Evolutionary conservation across 1,140 invertebrate genomes (phyloP).

Genomic region (Oedothorax gibbosus): DNA sequence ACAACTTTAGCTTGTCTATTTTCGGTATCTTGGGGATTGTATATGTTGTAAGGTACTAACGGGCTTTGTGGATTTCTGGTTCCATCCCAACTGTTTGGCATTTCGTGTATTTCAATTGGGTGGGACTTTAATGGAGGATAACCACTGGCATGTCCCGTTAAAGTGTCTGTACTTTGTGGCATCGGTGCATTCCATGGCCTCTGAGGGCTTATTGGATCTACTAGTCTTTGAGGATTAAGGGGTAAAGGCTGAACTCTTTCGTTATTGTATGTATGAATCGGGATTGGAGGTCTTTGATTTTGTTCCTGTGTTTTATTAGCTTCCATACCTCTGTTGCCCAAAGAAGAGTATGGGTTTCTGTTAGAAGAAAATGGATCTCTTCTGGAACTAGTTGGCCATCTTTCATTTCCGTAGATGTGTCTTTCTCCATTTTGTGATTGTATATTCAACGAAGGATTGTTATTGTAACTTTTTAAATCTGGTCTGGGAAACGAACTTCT

Average conservation of each 20-base stretch:
- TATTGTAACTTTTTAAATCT: constrained; percentile 22
- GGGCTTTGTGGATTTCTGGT: background rate
- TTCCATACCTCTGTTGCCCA: background rate
- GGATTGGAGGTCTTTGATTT: background rate
- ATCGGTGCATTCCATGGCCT: constrained; percentile 26
- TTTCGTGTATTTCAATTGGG: constrained; percentile 54
- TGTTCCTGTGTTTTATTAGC: background rate
- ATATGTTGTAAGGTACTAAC: constrained; percentile 27
- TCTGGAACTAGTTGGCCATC: background rate
- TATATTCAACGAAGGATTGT: background rate
- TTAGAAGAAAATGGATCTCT: constrained; percentile 56
- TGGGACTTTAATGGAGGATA: constrained; percentile 36
- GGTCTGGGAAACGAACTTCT: constrained; percentile 6
- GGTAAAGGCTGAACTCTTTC: constrained; percentile 18
- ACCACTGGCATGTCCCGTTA: background rate
- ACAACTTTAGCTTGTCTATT: constrained; percentile 30
- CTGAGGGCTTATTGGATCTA: constrained; percentile 3
- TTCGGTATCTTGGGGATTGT: constrained; percentile 7
- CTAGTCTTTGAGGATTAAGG: constrained; percentile 41
- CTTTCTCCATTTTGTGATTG: background rate
- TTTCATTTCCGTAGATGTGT: constrained; percentile 6
- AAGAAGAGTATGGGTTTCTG: constrained; percentile 47
- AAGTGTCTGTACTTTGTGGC: background rate
- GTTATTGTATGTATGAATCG: background rate
- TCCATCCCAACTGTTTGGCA: constrained; percentile 28